Base-by-base conservation (phyloP, 2,888 invertebrate genomes). In the Monoplex corrugatus region DNA sequence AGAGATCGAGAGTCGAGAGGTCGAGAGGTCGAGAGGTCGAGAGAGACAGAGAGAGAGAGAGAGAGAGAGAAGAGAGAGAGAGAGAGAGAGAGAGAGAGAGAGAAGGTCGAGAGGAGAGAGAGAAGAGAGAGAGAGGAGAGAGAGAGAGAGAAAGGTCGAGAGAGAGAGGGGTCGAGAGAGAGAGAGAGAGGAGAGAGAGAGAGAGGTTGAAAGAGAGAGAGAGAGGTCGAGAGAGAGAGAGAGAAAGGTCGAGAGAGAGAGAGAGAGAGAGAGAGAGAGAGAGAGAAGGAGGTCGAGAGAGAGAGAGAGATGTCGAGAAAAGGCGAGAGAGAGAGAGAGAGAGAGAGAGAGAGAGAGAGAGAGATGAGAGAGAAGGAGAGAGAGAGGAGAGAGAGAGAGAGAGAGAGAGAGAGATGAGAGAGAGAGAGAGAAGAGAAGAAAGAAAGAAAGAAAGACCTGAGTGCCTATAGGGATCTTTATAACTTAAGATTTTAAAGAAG, bases 361-460 rank as follows among this genome's bases (percentile, higher is more conserved):
- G 63, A 63, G 40, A 38, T n/a, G 63, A 86, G 63, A 63, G 40
- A 63, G 63, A 86, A 40, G 38, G 40, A 63, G 63, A 86, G 68
- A 68, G 40, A 63, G 63, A 35, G 57, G 35, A n/a, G 1, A 38
- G 75, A 40, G 78, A 80, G 68, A 68, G 40, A 63, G 68, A 86
- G 40, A 68, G n/a, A 85, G 57, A 85, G 35, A 3, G 35, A 72
- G 72, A 72, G 35, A n/a, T n/a, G n/a, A 72, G 72, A 32, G 5
- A 32, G 5, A 16, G 32, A 50, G 50, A 50, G 16, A 50, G 50
- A 50, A 50, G 16, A 16, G 16, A 50, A 13, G 50, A 50, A 50
- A 13, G 50, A 50, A 50, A 13, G 50, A 50, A 50, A 8, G 50
- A 50, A 50, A 13, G 50, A 13, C 16, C 16, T 13, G 40, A 40